Conservation (phyloP, 2,797 vertebrate genomes). For the Girardinus metallicus region DNA sequence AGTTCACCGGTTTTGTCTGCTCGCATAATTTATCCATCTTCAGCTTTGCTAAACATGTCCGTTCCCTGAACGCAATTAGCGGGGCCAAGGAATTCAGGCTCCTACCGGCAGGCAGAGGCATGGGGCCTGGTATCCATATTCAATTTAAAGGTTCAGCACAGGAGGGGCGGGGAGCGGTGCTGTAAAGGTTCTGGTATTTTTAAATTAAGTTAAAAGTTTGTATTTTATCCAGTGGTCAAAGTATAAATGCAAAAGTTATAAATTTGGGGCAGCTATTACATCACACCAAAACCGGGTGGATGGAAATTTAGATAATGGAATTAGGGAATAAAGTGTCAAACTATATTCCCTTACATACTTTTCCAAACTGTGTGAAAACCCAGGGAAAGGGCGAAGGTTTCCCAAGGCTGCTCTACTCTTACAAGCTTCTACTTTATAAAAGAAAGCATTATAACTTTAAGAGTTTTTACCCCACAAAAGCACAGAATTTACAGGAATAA, state of each 20-base stretch:
- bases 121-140: conserved; percentile 66
- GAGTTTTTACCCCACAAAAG: conserved; percentile 13
- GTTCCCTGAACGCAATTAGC: conserved; percentile 79
- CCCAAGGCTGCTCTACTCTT: conserved; percentile 45
- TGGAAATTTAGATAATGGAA: background rate
- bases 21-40: conserved; percentile 63
- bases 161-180: background rate
- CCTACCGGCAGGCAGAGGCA: conserved; percentile 51
- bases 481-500: conserved; percentile 32
- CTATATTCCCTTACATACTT: background rate
- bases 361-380: background rate
- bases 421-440: conserved; percentile 35
- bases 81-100: conserved; percentile 68
- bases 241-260: background rate
- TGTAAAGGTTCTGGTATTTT: background rate
- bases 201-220: background rate
- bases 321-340: background rate
- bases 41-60: conserved; percentile 62
- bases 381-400: conserved; percentile 9
- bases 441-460: conserved; percentile 8
- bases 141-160: conserved; percentile 51
- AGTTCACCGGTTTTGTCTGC: conserved; percentile 39
- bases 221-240: background rate
- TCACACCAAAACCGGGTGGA: background rate
- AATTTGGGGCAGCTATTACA: background rate